Evolutionary conservation across 2,888 invertebrate species (phyloP), one percentile per base, ranked within the genome.

Genomic region (Ichneumoninae sp.): DNA sequence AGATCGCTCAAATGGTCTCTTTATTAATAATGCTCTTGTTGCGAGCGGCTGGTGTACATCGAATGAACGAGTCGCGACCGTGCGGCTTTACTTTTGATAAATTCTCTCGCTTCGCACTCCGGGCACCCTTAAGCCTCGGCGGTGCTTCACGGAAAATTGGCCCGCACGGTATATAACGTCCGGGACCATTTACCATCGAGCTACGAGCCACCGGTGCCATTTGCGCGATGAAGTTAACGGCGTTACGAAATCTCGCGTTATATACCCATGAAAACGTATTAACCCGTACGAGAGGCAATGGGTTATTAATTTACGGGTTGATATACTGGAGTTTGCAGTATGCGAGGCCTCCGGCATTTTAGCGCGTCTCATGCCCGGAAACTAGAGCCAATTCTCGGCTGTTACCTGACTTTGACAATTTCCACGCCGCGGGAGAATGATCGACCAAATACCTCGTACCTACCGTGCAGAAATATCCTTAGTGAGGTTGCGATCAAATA

Each of bases 21-120:
- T 77, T 82, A 72, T 82, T 82, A 82, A 72, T 82, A 77, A 82
- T 77, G 47, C 77, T 36, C 66, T 82, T 65, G 66, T 77, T 82
- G 77, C 77, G 68, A 71, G 52, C 66, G 22, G 57, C 66, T 60
- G 62, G 50, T 77, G 36, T 57, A 26, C 54, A 65, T 50, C 40
- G 57, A 54, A 60, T 44, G 60, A 33, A 60, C 26, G 62, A 81
- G 68, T 50, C 65, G 44, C 22, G 60, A 22, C 16, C n/a, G 22
- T 40, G 50, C 57, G 36, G 60, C 33, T 36, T 33, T 22, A 69
- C 66, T 40, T 77, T 77, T 82, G 66, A 82, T 68, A 82, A 82
- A 82, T 76, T 40, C 54, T 72, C n/a, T 30, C 60, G 44, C 74
- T 74, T 44, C 33, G 47, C 69, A 62, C 75, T 50, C 69, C 22